Base-by-base conservation (phyloP, 2,113 vertebrate species). In the Phyllostomus discolor region DNA sequence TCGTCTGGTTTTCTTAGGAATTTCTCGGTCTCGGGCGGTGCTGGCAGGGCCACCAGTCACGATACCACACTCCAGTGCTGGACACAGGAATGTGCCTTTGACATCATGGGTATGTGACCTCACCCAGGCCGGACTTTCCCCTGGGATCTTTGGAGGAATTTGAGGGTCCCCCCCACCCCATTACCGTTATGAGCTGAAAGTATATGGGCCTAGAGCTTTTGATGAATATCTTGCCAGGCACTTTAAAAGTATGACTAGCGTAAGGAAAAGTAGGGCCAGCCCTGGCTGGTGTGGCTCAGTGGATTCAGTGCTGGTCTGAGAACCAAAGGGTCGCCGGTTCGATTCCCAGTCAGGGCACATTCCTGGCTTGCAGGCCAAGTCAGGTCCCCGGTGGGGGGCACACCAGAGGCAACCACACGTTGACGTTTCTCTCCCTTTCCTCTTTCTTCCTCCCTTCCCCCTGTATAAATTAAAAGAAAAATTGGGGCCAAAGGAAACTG, bases 121-220 rank as follows among this genome's bases (percentile, higher is more conserved):
- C 87, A 59, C 54, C 76, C 76, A 76, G 15, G 62, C 19, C 41
- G 52, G 48, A 46, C 2, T 52, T 76, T 69, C 75, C 48, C 4
- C 41, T 76, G 78, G 48, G 48, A 46, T 26, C 59, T 69, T 46
- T 35, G 52, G 54, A 54, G 52, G 19, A 73, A 50, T 10, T 28
- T 89, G 52, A 78, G 38, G 35, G 5, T 78, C 84, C 35, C 28
- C 52, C 66, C 35, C 28, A 46, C 66, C 67, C 46, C 41, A 54
- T 64, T 48, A 87, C 17, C 41, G 81, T 41, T 76, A 92, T 72
- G 67, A 88, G 22, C 79, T 81, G 4, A 76, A 76, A 22, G 33
- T 28, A 66, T 22, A 38, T 19, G 72, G 35, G 6, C 33, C 24
- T 15, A n/a, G 20, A 7, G 9, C 10, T 73, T 92, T 54, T 38